Percentiles rank a stretch among this genome's conserved stretches.
Evolutionary conservation across 2,797 vertebrate genomes (phyloP).

Genomic region (Phaenicophaeus curvirostris): DNA sequence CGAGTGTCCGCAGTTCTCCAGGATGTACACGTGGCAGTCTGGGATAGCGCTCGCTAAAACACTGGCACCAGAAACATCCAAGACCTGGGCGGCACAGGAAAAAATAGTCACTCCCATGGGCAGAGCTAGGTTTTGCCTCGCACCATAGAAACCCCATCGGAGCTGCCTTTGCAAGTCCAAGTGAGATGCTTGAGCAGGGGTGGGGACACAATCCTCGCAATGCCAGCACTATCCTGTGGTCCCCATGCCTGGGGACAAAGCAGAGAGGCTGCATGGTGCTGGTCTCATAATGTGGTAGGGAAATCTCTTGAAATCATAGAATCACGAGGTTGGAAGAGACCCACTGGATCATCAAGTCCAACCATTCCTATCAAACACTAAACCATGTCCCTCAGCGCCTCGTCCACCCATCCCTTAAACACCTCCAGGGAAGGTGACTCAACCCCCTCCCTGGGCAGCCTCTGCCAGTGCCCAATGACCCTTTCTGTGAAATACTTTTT

Average conservation of each 20-base stretch:
- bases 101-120: background rate
- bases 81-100: constrained; percentile 75
- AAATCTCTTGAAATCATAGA: no score
- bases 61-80: constrained; percentile 88
- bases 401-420: no score
- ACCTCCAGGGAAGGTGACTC: no score
- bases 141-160: fast-evolving
- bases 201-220: fast-evolving
- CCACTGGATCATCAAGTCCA: no score
- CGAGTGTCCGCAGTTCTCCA: constrained; percentile 92
- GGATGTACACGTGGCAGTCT: constrained; percentile 83
- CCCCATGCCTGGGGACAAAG: background rate
- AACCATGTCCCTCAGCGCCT: no score
- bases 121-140: background rate
- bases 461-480: no score
- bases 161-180: background rate
- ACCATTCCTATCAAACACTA: no score
- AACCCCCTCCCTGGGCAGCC: no score
- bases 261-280: background rate
- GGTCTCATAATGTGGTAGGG: background rate
- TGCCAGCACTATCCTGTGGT: fast-evolving
- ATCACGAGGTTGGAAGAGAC: no score
- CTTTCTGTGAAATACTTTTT: no score
- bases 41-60: constrained; percentile 80
- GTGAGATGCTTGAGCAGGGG: background rate